Evolutionary conservation across 2,113 vertebrate genomes (phyloP), one percentile per base, ranked within the genome.

Genomic region (Leptosomus discolor): DNA sequence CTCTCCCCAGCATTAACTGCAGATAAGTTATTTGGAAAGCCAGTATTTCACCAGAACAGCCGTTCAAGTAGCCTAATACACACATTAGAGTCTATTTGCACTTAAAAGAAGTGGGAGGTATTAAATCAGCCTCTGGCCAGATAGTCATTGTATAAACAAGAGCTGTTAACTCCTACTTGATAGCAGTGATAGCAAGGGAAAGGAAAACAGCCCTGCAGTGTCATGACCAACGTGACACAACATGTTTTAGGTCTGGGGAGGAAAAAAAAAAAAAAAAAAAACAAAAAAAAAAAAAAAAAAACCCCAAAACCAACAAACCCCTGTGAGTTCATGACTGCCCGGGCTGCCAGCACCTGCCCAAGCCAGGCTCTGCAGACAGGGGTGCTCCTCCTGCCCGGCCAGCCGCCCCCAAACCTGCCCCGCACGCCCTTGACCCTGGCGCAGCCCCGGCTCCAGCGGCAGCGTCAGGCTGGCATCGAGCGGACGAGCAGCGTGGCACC

Each of bases 1-100:
- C 91, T 83, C 65, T 73, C 91, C 86, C 69, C 58, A 69, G 90
- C 46, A 34, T 73, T 85, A 94, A 85, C 93, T 85, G 61, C 80
- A 51, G 88, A 63, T 82, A 81, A 97, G 97, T 95, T 96, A 82
- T 98, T 98, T 98, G 93, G 96, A 93, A 93, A 95, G 96, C 73
- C 48, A 70, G 74, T 69, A 37, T 97, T 97, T 92, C 92, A 58
- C 73, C 95, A 95, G 96, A 93, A 81, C 88, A 78, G 93, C 92
- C 80, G 46, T 92, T 97, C 94, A 63, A 97, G 96, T 58, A 94
- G 94, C 94, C 97, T 77, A 95, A 95, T 85, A 86, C 96, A 98
- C 97, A 96, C 95, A 97, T 88, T 78, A 87, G 82, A 64, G 94
- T 97, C 95, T 96, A 96, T 98, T 98, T 98, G 97, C 96, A 96